Conservation (phyloP, 2,888 invertebrate species). For the Andricus quercusramuli region DNA sequence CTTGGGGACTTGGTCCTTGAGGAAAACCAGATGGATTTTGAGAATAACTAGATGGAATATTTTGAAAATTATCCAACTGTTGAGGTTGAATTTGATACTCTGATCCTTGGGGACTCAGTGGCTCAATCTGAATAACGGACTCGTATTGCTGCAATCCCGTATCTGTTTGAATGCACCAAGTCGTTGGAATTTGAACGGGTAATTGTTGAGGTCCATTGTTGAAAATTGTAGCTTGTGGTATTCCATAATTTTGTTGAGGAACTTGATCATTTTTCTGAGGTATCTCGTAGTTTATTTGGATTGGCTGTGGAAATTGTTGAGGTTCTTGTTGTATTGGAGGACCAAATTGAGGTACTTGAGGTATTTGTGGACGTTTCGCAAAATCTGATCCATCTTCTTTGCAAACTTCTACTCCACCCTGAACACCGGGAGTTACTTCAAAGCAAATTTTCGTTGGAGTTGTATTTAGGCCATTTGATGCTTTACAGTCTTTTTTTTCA, state of each 20-base stretch:
- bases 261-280: neutral
- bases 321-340: neutral
- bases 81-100: neutral
- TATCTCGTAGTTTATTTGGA: too few relatives aligned
- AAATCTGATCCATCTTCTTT: neutral
- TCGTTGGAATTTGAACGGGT: neutral
- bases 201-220: neutral
- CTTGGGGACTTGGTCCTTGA: neutral
- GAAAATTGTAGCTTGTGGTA: neutral
- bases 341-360: neutral
- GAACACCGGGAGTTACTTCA: neutral
- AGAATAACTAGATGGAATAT: neutral
- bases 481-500: neutral
- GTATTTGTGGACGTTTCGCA: neutral
- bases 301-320: too few relatives aligned
- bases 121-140: neutral
- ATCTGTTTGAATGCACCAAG: neutral
- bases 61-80: neutral
- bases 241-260: neutral
- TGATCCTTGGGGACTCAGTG: neutral
- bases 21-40: neutral
- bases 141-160: neutral
- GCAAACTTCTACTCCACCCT: neutral
- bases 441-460: neutral
- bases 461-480: neutral